Evolutionary conservation across 2,888 invertebrate genomes (phyloP).

Genomic region (Hydraecia micacea): DNA sequence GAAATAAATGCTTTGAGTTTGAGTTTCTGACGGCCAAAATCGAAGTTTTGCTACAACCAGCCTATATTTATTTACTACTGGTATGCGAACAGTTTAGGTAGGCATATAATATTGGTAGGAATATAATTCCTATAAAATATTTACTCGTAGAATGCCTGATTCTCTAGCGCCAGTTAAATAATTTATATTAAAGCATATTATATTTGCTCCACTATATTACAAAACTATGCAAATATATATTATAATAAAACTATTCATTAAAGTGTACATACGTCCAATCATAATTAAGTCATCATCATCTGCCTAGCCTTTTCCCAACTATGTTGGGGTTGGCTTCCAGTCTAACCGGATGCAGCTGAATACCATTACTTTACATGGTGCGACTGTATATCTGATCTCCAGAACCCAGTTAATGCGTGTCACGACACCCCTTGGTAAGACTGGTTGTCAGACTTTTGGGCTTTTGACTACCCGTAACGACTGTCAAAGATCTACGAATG

Average conservation of each 20-base stretch:
- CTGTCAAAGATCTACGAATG: not conserved
- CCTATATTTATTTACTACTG: too few species aligned
- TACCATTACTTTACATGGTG: not conserved
- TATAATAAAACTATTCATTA: conserved; percentile 26
- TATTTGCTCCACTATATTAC: conserved; percentile 16
- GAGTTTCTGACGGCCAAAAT: too few species aligned
- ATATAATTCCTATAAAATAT: not conserved
- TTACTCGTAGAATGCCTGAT: not conserved
- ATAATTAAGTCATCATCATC: conserved; percentile 37
- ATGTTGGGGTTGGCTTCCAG: not conserved
- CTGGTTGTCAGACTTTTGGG: not conserved
- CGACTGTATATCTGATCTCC: not conserved
- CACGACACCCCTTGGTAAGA: not conserved
- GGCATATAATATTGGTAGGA: not conserved
- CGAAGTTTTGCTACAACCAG: too few species aligned
- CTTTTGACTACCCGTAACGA: not conserved
- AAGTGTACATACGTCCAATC: conserved; percentile 4
- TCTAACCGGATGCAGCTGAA: not conserved
- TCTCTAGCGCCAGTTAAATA: not conserved
- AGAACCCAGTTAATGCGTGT: not conserved
- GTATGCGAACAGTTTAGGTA: too few species aligned
- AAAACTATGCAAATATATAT: not conserved
- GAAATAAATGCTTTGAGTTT: too few species aligned
- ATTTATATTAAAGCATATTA: not conserved
- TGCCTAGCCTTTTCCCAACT: not conserved